A percentile compares a stretch with the other conserved stretches of the same genome.
These are phyloP conservation scores for Leucoraja erinaceus DNA, from an alignment of 2,113 vertebrate species.

Conservation along the genomic window DNA sequence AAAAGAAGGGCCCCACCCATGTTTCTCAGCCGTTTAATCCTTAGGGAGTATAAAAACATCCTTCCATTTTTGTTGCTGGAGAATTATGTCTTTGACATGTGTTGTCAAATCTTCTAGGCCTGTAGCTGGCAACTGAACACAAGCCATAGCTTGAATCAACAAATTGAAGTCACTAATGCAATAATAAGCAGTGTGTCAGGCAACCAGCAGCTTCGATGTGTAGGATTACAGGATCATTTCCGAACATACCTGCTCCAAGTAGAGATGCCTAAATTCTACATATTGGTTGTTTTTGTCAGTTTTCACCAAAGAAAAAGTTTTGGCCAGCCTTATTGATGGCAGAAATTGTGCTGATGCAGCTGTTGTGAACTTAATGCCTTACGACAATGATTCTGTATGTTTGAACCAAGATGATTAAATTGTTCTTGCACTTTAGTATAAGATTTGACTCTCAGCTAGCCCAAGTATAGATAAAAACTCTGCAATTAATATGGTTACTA, in stretches of 20 bases:
- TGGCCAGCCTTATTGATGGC: background rate
- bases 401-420: no score
- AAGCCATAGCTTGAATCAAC: background rate
- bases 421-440: background rate
- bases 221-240: background rate
- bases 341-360: background rate
- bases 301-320: constrained; percentile 16
- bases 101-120: background rate
- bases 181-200: background rate
- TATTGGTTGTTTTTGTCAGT: background rate
- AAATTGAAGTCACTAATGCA: constrained; percentile 10
- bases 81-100: background rate
- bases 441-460: background rate
- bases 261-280: background rate
- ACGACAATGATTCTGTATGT: background rate
- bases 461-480: background rate
- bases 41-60: background rate
- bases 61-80: background rate
- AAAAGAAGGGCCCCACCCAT: no score
- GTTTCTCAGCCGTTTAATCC: no score
- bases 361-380: constrained; percentile 25
- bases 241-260: background rate
- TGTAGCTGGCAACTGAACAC: background rate
- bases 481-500: background rate
- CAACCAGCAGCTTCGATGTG: no score